These are phyloP conservation scores for Eurytoma californica DNA, from an alignment of 2,888 invertebrate species.

Conservation along the genomic window DNA sequence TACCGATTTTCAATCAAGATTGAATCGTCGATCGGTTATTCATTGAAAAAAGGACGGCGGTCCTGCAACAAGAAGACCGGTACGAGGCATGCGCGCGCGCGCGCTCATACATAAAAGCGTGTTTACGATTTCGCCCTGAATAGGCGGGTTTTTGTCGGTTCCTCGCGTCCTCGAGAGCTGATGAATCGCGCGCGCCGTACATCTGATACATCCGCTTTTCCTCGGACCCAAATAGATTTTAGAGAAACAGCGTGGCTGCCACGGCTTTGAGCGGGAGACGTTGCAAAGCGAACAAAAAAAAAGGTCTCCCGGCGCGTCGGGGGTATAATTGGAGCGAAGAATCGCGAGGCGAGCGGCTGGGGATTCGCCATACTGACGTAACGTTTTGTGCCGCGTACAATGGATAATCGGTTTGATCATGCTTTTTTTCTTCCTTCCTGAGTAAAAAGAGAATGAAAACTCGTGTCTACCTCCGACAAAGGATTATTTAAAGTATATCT, in stretches of 20 bases:
- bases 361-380: constrained; percentile 45
- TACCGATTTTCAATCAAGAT: too few species aligned
- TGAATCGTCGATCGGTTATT: too few species aligned
- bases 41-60: neutral
- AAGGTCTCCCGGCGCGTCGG: constrained; percentile 18
- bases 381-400: constrained; percentile 16
- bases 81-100: neutral
- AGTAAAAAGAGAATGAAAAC: too few species aligned
- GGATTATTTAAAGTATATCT: too few species aligned
- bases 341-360: constrained; percentile 34
- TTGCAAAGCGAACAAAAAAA: constrained; percentile 22
- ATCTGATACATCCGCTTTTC: constrained; percentile 53
- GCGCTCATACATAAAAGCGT: constrained; percentile 18
- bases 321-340: constrained; percentile 54
- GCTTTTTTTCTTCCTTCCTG: too few species aligned
- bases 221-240: constrained; percentile 41
- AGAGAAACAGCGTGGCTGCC: constrained; percentile 17
- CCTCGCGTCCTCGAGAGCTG: neutral
- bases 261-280: constrained; percentile 23
- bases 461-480: too few species aligned
- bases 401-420: constrained; percentile 11
- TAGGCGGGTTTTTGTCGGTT: constrained; percentile 31
- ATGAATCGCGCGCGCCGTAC: constrained; percentile 39
- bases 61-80: neutral
- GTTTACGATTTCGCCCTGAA: constrained; percentile 46